Evolutionary conservation across 2,113 vertebrate species (phyloP).

Genomic region (Sceloporus tristichus): DNA sequence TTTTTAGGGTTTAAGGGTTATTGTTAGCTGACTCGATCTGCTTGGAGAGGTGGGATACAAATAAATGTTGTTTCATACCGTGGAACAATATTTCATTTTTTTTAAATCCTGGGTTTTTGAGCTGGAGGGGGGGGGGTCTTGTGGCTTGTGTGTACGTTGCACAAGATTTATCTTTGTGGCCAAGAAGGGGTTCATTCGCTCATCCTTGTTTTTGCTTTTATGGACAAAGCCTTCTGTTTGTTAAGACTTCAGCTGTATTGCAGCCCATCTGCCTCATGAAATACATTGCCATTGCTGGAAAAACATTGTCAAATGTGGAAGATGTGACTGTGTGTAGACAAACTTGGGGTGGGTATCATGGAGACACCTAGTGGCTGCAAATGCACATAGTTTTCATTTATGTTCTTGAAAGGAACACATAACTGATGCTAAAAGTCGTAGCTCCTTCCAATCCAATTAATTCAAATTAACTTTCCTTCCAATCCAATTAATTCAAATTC

Average conservation of each 20-base stretch:
- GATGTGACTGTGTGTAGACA: background rate
- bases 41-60: too few relatives aligned
- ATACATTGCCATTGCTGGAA: background rate
- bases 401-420: background rate
- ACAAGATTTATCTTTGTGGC: too few relatives aligned
- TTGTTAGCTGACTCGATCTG: too few relatives aligned
- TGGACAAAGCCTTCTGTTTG: background rate
- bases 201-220: background rate
- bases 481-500: too few relatives aligned
- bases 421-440: background rate
- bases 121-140: too few relatives aligned
- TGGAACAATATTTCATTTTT: background rate
- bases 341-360: constrained; percentile 9
- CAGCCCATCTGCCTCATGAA: background rate
- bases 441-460: background rate
- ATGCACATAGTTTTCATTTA: too few relatives aligned
- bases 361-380: constrained; percentile 42
- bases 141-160: too few relatives aligned
- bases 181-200: background rate
- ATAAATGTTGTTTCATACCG: background rate
- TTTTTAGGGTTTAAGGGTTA: too few relatives aligned
- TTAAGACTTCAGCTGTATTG: background rate
- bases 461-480: background rate
- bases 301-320: background rate
- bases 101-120: background rate